Conservation (phyloP, 2,888 invertebrate genomes). For the Tachina lurida region DNA sequence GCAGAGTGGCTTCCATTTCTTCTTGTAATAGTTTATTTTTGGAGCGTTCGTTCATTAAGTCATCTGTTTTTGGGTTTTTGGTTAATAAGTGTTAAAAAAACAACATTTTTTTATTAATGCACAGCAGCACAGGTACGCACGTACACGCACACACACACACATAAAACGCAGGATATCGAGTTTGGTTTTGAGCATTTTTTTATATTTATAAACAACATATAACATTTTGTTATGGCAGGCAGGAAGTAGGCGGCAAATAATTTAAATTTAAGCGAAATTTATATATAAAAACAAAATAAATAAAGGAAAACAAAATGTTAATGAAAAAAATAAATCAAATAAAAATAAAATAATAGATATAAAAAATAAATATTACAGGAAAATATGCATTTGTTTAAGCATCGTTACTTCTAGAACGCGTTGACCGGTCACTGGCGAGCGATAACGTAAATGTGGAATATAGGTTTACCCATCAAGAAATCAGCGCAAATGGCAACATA, state of each 20-base stretch:
- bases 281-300: constrained; percentile 33
- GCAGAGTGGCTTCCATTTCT: constrained; percentile 99
- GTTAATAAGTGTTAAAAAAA: constrained; percentile 34
- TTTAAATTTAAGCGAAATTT: constrained; percentile 64
- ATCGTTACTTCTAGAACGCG: background rate
- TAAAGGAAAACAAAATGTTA: constrained; percentile 18
- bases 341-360: background rate
- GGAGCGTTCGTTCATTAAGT: constrained; percentile 96
- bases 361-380: background rate
- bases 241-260: constrained; percentile 69
- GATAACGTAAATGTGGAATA: background rate
- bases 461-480: too few species aligned
- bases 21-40: constrained; percentile 98
- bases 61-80: constrained; percentile 86
- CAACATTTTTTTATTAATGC: background rate
- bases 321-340: constrained; percentile 12
- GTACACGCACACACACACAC: constrained; percentile 31
- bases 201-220: constrained; percentile 73
- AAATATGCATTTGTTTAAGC: background rate
- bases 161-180: constrained; percentile 51
- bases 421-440: background rate
- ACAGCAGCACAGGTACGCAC: constrained; percentile 66
- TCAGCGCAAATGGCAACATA: too few species aligned
- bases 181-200: constrained; percentile 55
- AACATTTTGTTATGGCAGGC: constrained; percentile 70